Conservation (phyloP, 1,140 invertebrate genomes). For the Brachionus plicatilis region DNA sequence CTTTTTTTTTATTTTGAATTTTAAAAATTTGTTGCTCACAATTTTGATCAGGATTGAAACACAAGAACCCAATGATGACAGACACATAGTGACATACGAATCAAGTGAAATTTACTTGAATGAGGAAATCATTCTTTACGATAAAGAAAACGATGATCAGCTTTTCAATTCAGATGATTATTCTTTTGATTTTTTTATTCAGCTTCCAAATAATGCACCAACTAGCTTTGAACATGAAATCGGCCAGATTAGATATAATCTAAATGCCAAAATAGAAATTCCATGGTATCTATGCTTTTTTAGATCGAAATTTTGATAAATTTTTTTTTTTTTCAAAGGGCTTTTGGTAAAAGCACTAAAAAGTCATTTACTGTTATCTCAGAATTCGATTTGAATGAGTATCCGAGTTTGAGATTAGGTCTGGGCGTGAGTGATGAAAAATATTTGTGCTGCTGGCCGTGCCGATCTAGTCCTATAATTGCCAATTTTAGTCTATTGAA, state of each 20-base stretch:
- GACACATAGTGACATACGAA: background rate
- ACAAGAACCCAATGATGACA: background rate
- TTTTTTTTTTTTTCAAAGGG: background rate
- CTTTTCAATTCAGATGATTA: constrained; percentile 47
- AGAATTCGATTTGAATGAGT: constrained; percentile 48
- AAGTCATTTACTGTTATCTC: constrained; percentile 49
- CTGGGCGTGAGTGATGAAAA: constrained; percentile 20
- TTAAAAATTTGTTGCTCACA: background rate
- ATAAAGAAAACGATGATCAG: constrained; percentile 5
- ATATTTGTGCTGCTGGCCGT: constrained; percentile 7
- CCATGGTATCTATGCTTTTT: constrained; percentile 46
- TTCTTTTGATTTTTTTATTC: constrained; percentile 57
- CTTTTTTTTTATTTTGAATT: background rate
- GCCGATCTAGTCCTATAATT: constrained; percentile 8
- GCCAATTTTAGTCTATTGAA: constrained; percentile 16
- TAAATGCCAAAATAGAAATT: constrained; percentile 54
- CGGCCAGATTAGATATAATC: constrained; percentile 56
- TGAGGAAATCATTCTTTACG: background rate
- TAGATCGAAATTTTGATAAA: constrained; percentile 41
- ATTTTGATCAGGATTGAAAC: background rate
- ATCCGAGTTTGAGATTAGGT: background rate
- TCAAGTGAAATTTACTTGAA: constrained; percentile 20
- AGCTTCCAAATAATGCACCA: constrained; percentile 56
- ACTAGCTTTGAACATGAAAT: constrained; percentile 57
- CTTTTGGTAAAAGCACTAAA: constrained; percentile 45